Conservation (phyloP, 2,113 vertebrate genomes). For the Noturus placidus region DNA sequence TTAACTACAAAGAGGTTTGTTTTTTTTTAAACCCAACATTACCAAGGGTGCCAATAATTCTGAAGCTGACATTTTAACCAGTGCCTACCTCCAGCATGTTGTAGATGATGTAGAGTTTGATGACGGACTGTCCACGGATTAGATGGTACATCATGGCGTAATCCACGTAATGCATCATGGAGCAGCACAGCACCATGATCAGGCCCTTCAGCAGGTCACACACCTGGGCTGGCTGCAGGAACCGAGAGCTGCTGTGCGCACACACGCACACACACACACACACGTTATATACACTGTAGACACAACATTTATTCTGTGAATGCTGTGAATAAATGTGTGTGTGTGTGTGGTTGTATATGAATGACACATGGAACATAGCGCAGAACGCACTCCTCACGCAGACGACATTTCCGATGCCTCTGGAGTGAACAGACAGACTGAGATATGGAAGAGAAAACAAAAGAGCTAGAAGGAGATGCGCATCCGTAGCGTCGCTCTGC, state of each 20-base stretch:
- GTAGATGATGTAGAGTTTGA: constrained; percentile 99
- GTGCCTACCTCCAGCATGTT: constrained; percentile 96
- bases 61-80: not conserved
- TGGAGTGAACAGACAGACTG: constrained; percentile 10
- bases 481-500: not conserved
- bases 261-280: constrained; percentile 40
- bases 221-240: constrained; percentile 95
- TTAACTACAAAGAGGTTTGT: not conserved
- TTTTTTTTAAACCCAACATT: not conserved
- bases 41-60: not conserved
- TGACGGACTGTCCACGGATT: constrained; percentile 96
- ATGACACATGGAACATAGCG: not conserved
- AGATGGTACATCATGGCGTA: constrained; percentile 99
- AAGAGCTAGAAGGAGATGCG: not conserved
- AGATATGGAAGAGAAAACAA: not conserved
- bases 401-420: not conserved
- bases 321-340: too few species aligned
- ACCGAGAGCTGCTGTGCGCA: constrained; percentile 81
- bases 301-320: not conserved
- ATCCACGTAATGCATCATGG: constrained; percentile 98
- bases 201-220: constrained; percentile 95
- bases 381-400: constrained; percentile 29
- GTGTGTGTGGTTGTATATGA: not conserved
- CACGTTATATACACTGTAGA: not conserved
- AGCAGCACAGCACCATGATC: constrained; percentile 91